Evolutionary conservation across 2,888 invertebrate genomes (phyloP).

Genomic region (Apoda limacodes): DNA sequence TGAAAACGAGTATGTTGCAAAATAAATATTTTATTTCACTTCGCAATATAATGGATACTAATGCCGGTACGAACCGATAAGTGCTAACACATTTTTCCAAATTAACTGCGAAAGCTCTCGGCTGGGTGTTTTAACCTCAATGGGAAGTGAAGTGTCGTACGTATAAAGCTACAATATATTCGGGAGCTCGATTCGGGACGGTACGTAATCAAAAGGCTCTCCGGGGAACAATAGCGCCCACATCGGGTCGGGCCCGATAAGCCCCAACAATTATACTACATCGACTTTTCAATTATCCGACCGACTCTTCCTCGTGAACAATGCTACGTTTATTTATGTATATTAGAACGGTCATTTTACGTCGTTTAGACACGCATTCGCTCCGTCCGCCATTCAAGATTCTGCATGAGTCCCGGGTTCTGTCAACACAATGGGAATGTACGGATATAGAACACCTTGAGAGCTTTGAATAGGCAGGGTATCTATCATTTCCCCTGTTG

Average conservation of each 20-base stretch:
- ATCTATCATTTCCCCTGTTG: too few relatives aligned
- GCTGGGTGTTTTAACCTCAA: slow-evolving; percentile 52
- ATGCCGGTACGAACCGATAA: too few relatives aligned
- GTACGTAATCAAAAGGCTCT: slow-evolving; percentile 66
- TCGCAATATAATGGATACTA: too few relatives aligned
- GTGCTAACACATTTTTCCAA: too few relatives aligned
- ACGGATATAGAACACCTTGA: too few relatives aligned
- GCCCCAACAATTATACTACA: slow-evolving; percentile 69
- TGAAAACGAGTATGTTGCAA: too few relatives aligned
- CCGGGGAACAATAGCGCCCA: slow-evolving; percentile 66
- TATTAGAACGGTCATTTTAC: slow-evolving; percentile 64
- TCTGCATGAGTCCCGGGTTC: too few relatives aligned
- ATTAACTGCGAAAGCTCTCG: slow-evolving; percentile 17
- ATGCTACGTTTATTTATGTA: slow-evolving; percentile 64
- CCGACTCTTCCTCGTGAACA: slow-evolving; percentile 57
- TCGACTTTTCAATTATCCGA: slow-evolving; percentile 69
- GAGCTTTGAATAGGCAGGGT: too few relatives aligned
- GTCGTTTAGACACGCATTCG: slow-evolving; percentile 42
- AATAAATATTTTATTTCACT: too few relatives aligned
- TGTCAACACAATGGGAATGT: too few relatives aligned
- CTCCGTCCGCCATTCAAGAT: slow-evolving; percentile 18
- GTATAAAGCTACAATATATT: slow-evolving; percentile 63
- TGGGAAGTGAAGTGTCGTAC: slow-evolving; percentile 62
- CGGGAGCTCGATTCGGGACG: slow-evolving; percentile 45
- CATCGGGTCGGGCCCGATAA: slow-evolving; percentile 63